Evolutionary conservation across 1,140 invertebrate genomes (phyloP), one percentile per base, ranked within the genome.

Genomic region (Stegodyphus mimosarum): DNA sequence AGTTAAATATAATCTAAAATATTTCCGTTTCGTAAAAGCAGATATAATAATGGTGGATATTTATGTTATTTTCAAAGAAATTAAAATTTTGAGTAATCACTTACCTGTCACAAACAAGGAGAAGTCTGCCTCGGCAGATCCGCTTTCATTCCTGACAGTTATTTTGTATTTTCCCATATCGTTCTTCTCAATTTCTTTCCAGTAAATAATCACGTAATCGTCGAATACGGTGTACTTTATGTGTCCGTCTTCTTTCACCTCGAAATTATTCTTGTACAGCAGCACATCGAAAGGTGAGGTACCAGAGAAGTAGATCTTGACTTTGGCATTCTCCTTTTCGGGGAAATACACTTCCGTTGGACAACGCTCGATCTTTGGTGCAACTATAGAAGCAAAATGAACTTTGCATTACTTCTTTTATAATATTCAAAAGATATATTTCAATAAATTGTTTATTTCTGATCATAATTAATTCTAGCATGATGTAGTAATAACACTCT

Each of bases 161-260:
- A 99, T 89, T 88, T 95, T 95, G 90, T 99, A 98, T 89, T 91
- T 91, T 84, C 96, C 96, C 88, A 94, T 95, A 90, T 98, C 96
- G 86, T 93, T 93, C 88, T 96, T 96, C 11, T 63, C 33, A 76
- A 97, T 94, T 88, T 97, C 96, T 88, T 95, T 95, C 87, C 98
- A 95, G 88, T 96, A 97, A 73, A 99, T 95, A 49, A 98, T 96
- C 18, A 97, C 93, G 89, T 98, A 99, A 86, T 99, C 98, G 91
- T 99, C 98, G 91, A 99, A 98, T 5, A 98, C 93, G 0, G 95
- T 97, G 90, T 95, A 97, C 90, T 98, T 98, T 87, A 99, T 93
- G 87, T 96, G 95, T 49, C 88, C 90, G 4, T 95, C 94, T 88
- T 97, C 95, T 0, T 92, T 91, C 51, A 98, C 90, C 66, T 94